A percentile compares a stretch with the other conserved stretches of the same genome.
Conservation (phyloP, 2,797 vertebrate genomes). For the Discoglossus pictus region DNA sequence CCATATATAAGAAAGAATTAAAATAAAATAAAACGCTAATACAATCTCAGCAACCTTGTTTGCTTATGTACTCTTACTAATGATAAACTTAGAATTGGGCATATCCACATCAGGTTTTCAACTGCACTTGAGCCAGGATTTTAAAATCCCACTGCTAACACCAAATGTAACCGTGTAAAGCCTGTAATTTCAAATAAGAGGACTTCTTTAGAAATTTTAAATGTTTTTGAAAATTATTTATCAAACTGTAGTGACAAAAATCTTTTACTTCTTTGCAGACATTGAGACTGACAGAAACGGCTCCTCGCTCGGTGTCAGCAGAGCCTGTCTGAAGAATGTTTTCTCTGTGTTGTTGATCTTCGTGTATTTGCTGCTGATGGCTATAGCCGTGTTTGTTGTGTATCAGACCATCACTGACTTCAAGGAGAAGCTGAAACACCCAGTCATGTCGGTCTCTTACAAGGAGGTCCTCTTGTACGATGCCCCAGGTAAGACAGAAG, state of each 20-base stretch:
- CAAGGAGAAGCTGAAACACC: conserved; percentile 87
- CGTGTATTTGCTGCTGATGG: conserved; percentile 90
- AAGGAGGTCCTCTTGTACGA: conserved; percentile 88
- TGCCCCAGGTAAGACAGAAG: conserved; percentile 80
- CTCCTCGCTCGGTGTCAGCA: conserved; percentile 77
- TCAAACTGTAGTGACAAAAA: too few species aligned
- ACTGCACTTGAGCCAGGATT: too few species aligned
- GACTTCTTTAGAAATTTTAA: not conserved
- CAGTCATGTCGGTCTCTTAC: conserved; percentile 94
- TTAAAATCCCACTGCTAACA: too few species aligned
- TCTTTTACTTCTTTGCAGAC: conserved; percentile 62
- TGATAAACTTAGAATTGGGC: too few species aligned
- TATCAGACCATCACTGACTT: conserved; percentile 97
- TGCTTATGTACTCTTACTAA: too few species aligned
- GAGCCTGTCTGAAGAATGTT: conserved; percentile 90
- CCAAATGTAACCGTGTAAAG: too few species aligned
- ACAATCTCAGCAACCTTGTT: too few species aligned
- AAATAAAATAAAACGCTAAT: too few species aligned
- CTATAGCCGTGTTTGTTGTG: conserved; percentile 88
- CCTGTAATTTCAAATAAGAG: too few species aligned
- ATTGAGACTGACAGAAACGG: conserved; percentile 67
- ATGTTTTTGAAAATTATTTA: not conserved
- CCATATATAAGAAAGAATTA: too few species aligned
- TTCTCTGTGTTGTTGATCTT: conserved; percentile 89
- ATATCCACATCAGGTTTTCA: too few species aligned